Conservation (phyloP, 1,140 invertebrate genomes). For the Nasonia longicornis region DNA sequence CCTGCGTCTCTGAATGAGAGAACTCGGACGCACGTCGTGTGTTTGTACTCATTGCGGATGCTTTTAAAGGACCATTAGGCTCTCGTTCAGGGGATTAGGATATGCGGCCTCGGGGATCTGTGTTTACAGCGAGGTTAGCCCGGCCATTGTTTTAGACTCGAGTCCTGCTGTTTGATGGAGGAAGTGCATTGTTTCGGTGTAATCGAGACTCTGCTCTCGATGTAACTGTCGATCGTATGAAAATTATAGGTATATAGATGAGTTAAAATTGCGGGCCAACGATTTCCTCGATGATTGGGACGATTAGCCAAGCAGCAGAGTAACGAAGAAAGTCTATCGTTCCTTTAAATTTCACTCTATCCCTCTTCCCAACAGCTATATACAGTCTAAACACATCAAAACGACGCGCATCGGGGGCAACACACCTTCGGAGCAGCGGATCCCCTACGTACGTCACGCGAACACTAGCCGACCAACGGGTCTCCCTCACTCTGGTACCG, state of each 20-base stretch:
- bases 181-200: background rate
- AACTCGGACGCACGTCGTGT: background rate
- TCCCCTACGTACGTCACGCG: slow-evolving; percentile 14
- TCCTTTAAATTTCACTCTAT: background rate
- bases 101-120: background rate
- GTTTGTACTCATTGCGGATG: slow-evolving; percentile 1
- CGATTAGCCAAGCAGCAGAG: too few species aligned
- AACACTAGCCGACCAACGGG: slow-evolving; percentile 11
- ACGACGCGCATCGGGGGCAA: slow-evolving; percentile 45
- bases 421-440: background rate
- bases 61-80: background rate
- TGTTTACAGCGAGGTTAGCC: too few species aligned
- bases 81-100: background rate
- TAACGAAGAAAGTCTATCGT: too few species aligned
- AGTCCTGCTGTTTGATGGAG: background rate
- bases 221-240: too few species aligned
- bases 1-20: slow-evolving; percentile 19
- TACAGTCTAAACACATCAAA: background rate
- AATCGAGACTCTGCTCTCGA: background rate
- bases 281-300: too few species aligned
- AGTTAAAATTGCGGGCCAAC: background rate
- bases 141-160: background rate
- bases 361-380: background rate
- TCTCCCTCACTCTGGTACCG: background rate
- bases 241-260: background rate